phyloP scores from a whole-genome alignment of 1,140 invertebrate genomes.

The Bactericera cockerelli region DNA sequence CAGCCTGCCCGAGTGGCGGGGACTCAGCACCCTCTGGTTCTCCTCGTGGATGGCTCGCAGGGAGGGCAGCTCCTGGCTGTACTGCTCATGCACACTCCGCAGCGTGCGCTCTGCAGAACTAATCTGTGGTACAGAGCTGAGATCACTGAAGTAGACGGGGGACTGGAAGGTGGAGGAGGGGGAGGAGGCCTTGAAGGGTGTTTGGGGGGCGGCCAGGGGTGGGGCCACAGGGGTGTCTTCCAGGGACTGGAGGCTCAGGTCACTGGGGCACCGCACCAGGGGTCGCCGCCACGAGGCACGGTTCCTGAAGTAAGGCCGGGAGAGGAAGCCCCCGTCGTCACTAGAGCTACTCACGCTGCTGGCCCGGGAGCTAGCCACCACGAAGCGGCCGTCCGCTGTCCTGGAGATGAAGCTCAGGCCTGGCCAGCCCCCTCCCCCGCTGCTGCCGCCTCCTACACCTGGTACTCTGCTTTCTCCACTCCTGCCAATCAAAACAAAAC shows the following conservation, averaged over 20 bases:
- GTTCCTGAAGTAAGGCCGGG: slow-evolving; percentile 23
- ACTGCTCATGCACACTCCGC: slow-evolving; percentile 43
- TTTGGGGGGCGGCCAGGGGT: slow-evolving; percentile 28
- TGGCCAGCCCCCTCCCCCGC: slow-evolving; percentile 29
- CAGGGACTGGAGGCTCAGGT: slow-evolving; percentile 48
- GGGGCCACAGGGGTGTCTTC: slow-evolving; percentile 33
- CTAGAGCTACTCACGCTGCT: slow-evolving; percentile 49
- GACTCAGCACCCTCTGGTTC: slow-evolving; percentile 25
- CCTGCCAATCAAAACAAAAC: slow-evolving; percentile 36
- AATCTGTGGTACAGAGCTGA: slow-evolving; percentile 67
- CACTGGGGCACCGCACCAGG: slow-evolving; percentile 44
- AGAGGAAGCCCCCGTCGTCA: slow-evolving; percentile 66
- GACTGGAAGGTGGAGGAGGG: slow-evolving; percentile 38
- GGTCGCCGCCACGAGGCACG: slow-evolving; percentile 50
- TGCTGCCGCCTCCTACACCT: slow-evolving; percentile 49
- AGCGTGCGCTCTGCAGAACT: slow-evolving; percentile 61
- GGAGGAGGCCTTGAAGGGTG: slow-evolving; percentile 45
- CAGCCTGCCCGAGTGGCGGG: slow-evolving; percentile 16
- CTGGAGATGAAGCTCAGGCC: slow-evolving; percentile 46
- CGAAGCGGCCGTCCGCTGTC: slow-evolving; percentile 54
- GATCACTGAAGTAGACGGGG: slow-evolving; percentile 57
- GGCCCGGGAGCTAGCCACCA: slow-evolving; percentile 47
- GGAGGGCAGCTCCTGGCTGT: slow-evolving; percentile 55
- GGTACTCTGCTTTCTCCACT: slow-evolving; percentile 85
- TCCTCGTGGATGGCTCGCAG: slow-evolving; percentile 57